Conservation (phyloP, 2,113 vertebrate genomes). For the Arvicanthis niloticus region DNA sequence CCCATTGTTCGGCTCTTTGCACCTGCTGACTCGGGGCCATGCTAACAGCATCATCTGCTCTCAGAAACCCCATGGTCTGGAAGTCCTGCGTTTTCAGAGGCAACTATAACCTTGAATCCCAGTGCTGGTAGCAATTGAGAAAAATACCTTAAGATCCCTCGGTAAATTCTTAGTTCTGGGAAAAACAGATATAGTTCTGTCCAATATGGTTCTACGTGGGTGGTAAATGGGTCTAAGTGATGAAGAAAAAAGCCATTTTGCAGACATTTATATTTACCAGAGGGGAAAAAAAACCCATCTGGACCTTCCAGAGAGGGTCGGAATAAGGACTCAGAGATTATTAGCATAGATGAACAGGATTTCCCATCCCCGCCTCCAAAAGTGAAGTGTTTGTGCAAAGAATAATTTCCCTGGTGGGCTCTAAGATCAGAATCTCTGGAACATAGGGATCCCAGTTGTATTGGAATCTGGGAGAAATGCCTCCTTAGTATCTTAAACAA, state of each 20-base stretch:
- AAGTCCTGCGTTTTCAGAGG: neutral
- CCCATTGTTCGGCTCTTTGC: neutral
- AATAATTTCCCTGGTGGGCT: neutral
- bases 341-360: neutral
- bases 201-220: neutral
- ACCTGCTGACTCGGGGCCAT: neutral
- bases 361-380: neutral
- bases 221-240: neutral
- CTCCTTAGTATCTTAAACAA: neutral
- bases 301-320: neutral
- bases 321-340: neutral
- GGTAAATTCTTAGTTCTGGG: neutral
- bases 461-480: neutral
- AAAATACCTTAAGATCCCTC: neutral
- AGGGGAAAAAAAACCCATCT: neutral
- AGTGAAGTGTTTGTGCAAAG: neutral
- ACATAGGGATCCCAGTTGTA: neutral
- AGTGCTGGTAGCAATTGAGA: neutral
- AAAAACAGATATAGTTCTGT: neutral
- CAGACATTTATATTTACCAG: neutral
- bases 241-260: neutral
- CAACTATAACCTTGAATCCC: neutral
- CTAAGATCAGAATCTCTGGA: neutral
- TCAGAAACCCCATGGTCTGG: neutral
- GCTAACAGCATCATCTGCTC: neutral